Evolutionary conservation across 2,888 invertebrate genomes (phyloP), one percentile per base, ranked within the genome.

Genomic region (Sepiola atlantica): DNA sequence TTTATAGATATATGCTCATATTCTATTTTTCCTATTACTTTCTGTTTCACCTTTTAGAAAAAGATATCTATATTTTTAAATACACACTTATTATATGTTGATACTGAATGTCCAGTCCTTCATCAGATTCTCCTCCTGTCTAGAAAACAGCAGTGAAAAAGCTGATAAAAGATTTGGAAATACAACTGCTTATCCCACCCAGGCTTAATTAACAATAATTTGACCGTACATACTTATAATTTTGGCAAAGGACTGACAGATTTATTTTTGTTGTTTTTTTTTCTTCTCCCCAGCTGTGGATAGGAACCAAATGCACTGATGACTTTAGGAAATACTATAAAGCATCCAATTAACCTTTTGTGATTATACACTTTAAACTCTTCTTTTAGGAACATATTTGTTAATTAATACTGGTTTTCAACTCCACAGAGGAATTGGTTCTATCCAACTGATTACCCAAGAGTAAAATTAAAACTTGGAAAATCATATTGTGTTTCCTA

Each of bases 391-490:
- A 77, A 77, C 77, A 77, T 57, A 61, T 77, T 18, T 77, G 77
- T n/a, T 77, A 77, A 77, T 77, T 77, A 77, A 77, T 77, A 77
- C n/a, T 77, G 77, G n/a, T n/a, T 77, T 77, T 77, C n/a, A 77
- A 77, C n/a, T 14, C 77, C 32, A 77, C 77, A 77, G n/a, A 77
- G n/a, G 77, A 77, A 77, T 77, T n/a, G 14, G n/a, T 77, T n/a
- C 77, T 77, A 77, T 77, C 77, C 77, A 77, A 77, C n/a, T 77
- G 77, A 77, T 77, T 77, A 77, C 77, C 77, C 77, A 77, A 77
- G 77, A 77, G 77, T 77, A 32, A 77, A 16, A 77, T n/a, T 61
- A n/a, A 77, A 77, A 32, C n/a, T 32, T 18, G 4, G 32, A 32
- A 77, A 77, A 77, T 32, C 16, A 14, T 21, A 61, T 61, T 24